These are phyloP conservation scores for Porites divaricata DNA, from an alignment of 92 coral and sea anemone species.

Conservation along the genomic window DNA sequence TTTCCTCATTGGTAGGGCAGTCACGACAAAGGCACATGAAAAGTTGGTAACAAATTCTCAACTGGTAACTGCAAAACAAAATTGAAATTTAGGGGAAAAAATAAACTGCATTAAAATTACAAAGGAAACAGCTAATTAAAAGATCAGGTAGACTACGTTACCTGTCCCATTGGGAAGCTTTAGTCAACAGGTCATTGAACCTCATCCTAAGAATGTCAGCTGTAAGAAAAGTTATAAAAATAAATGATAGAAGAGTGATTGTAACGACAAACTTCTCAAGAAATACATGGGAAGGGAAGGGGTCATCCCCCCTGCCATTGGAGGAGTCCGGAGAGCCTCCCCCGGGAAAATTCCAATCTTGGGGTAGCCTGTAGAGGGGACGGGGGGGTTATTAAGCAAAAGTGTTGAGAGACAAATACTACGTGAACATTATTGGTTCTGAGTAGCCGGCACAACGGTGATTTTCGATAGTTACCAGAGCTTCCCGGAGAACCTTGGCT, in stretches of 20 bases:
- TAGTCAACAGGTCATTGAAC: slow-evolving; percentile 15
- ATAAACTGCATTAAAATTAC: not conserved
- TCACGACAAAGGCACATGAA: not conserved
- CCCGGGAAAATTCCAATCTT: no score
- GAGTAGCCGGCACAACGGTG: no score
- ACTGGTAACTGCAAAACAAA: slow-evolving; percentile 18
- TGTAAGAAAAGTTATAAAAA: not conserved
- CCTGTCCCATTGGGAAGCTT: slow-evolving; percentile 37
- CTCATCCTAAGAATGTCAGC: not conserved
- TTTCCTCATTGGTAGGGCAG: not conserved
- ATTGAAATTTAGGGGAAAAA: no score
- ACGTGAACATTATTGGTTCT: not conserved
- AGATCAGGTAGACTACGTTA: not conserved
- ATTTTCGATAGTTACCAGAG: no score
- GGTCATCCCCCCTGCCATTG: no score
- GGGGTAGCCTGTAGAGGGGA: no score
- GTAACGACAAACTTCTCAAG: not conserved
- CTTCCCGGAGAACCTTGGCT: no score
- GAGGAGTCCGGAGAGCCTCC: no score
- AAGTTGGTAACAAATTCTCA: slow-evolving; percentile 14
- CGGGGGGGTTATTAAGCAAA: no score
- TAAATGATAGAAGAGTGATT: not conserved
- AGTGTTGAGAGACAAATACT: no score
- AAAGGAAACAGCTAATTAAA: not conserved
- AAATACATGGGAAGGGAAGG: not conserved